Conservation (phyloP, 2,888 invertebrate species). For the Aromia moschata region DNA sequence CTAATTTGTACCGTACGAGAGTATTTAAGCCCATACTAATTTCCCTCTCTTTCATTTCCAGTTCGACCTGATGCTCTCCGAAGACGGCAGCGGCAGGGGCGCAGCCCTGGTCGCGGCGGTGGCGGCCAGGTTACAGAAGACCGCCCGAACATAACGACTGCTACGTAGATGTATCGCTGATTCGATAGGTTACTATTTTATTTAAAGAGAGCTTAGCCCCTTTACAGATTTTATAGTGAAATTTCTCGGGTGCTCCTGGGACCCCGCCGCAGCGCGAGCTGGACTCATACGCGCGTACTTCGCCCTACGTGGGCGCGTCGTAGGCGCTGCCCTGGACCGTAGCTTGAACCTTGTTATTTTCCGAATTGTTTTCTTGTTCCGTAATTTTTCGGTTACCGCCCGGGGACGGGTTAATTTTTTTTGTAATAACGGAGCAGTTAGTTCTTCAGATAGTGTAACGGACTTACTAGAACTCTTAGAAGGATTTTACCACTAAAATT, state of each 20-base stretch:
- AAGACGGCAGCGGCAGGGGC: conserved; percentile 96
- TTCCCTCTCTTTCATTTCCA: conserved; percentile 65
- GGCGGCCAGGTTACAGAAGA: conserved; percentile 62
- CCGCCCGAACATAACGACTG: conserved; percentile 12
- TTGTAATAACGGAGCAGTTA: conserved; percentile 20
- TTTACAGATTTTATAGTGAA: conserved; percentile 19
- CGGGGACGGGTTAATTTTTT: background rate
- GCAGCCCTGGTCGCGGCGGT: conserved; percentile 97
- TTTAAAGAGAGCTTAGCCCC: conserved; percentile 21
- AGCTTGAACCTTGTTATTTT: conserved; percentile 4
- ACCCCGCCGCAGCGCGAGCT: no score
- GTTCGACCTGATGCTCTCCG: conserved; percentile 94
- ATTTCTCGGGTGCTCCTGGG: conserved; percentile 13
- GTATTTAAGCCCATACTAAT: no score
- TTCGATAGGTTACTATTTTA: conserved; percentile 19
- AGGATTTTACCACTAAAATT: conserved; percentile 10
- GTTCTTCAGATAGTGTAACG: conserved; percentile 1
- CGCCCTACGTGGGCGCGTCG: no score
- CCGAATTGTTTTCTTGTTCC: conserved; percentile 4
- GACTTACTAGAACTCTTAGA: conserved; percentile 4
- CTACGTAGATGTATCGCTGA: conserved; percentile 5
- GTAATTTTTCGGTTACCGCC: background rate
- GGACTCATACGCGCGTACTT: no score
- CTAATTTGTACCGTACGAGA: no score
- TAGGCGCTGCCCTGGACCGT: conserved; percentile 7